phyloP scores from a whole-genome alignment of 2,797 vertebrate species.

The Argyrosomus regius region DNA sequence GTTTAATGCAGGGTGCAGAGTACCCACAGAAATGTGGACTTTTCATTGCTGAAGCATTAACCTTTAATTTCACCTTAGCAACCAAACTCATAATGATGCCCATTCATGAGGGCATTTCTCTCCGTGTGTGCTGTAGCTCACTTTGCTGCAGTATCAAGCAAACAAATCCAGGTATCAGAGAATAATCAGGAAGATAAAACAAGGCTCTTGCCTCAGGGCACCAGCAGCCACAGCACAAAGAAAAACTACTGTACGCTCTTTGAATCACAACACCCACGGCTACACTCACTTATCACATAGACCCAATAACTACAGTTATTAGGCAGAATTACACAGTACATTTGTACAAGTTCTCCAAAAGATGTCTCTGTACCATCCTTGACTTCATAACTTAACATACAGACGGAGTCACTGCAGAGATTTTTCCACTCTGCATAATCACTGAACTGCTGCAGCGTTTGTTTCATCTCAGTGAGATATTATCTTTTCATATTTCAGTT shows the following conservation, averaged over 20 bases:
- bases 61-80: neutral
- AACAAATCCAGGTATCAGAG: slow-evolving; percentile 24
- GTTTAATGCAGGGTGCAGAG: neutral
- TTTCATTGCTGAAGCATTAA: slow-evolving; percentile 6
- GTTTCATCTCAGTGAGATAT: neutral
- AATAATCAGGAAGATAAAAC: slow-evolving; percentile 35
- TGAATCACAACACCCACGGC: slow-evolving; percentile 36
- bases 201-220: neutral
- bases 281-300: slow-evolving; percentile 23
- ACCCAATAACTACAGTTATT: neutral
- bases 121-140: neutral
- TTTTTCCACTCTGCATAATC: neutral
- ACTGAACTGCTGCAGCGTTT: neutral
- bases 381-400: neutral
- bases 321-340: neutral
- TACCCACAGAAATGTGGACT: neutral
- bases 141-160: neutral
- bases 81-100: neutral
- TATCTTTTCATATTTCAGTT: neutral
- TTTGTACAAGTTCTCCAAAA: neutral
- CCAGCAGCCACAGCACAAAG: slow-evolving; percentile 23
- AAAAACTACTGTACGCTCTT: slow-evolving; percentile 3
- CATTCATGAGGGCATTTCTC: neutral
- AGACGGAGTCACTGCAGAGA: neutral
- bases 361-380: neutral